These are phyloP conservation scores for Pseudomugil tenellus DNA, from an alignment of 2,797 vertebrate genomes.

Conservation along the genomic window DNA sequence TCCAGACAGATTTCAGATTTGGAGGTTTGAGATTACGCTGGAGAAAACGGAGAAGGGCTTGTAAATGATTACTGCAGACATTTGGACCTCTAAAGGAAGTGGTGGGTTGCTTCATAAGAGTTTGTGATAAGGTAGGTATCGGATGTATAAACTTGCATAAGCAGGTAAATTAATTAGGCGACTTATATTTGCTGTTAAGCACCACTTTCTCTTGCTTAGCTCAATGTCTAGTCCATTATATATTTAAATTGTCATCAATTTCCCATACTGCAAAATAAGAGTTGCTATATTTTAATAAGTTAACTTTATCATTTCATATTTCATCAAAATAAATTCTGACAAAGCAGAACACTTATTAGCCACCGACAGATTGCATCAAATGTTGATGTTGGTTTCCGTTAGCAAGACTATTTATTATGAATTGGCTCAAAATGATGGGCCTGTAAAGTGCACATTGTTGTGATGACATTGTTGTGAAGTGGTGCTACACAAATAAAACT, in stretches of 20 bases:
- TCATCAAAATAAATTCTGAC: background rate
- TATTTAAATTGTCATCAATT: background rate
- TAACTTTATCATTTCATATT: constrained; percentile 8
- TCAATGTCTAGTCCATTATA: too few species aligned
- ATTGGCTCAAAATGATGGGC: too few species aligned
- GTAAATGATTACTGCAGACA: constrained; percentile 7
- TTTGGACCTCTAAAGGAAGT: background rate
- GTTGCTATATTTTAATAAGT: background rate
- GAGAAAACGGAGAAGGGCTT: constrained; percentile 1
- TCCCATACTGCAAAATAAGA: background rate
- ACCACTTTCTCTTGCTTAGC: background rate
- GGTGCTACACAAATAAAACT: too few species aligned
- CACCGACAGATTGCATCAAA: too few species aligned
- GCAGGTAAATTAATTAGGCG: too few species aligned
- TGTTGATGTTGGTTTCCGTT: too few species aligned
- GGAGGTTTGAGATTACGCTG: too few species aligned
- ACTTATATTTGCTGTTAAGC: background rate
- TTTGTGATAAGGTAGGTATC: background rate
- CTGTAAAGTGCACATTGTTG: too few species aligned
- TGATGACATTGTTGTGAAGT: too few species aligned
- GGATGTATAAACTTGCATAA: background rate
- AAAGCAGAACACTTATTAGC: too few species aligned
- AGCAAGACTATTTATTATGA: too few species aligned
- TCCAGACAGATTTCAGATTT: constrained; percentile 9
- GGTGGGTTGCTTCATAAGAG: background rate